Percentiles rank a stretch among this genome's conserved stretches.
Evolutionary conservation across 2,113 vertebrate species (phyloP).

Genomic region (Tachuris rubrigastra): DNA sequence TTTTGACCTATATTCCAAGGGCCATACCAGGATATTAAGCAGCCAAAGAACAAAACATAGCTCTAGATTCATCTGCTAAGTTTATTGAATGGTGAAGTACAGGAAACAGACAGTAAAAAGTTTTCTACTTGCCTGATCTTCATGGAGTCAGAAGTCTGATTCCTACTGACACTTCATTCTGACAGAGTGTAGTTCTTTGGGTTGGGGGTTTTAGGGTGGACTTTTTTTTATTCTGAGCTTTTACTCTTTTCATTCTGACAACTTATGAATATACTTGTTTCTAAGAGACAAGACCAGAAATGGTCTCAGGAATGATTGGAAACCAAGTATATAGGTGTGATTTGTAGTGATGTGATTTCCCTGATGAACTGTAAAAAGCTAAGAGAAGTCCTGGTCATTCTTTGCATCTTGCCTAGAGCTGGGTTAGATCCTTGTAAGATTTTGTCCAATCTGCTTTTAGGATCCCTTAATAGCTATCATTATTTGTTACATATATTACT

Average conservation of each 20-base stretch:
- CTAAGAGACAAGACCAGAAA: background rate
- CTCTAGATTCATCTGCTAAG: background rate
- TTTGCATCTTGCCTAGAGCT: background rate
- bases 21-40: background rate
- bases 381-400: background rate
- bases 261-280: background rate
- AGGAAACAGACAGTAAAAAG: background rate
- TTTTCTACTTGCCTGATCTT: background rate
- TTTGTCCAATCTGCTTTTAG: background rate
- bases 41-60: background rate
- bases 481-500: background rate
- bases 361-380: background rate
- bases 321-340: background rate
- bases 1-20: background rate
- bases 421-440: background rate
- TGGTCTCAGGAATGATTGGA: background rate
- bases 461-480: background rate
- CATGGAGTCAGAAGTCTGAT: background rate
- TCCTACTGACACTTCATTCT: background rate
- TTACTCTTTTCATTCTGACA: background rate
- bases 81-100: background rate
- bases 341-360: background rate
- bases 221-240: background rate
- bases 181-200: background rate
- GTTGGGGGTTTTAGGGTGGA: fast-evolving